A percentile compares a stretch with the other conserved stretches of the same genome.
Conservation (phyloP, 2,113 vertebrate genomes). For the Solea solea region DNA sequence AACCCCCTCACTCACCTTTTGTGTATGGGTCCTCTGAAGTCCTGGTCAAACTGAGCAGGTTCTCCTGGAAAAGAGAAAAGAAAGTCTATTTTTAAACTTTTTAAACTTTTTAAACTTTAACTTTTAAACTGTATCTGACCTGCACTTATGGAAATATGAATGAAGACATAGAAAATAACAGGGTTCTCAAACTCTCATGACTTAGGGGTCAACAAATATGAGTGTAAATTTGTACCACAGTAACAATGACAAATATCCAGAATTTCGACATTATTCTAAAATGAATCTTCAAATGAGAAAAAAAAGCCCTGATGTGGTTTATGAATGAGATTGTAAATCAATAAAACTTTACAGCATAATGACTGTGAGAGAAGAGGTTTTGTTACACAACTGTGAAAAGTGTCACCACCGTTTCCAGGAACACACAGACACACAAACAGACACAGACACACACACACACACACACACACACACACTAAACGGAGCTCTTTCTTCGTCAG, state of each 20-base stretch:
- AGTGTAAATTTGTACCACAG: too few species aligned
- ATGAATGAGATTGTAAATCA: too few species aligned
- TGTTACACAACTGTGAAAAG: conserved; percentile 12
- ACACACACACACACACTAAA: too few species aligned
- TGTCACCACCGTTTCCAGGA: conserved; percentile 50
- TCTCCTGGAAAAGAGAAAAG: conserved; percentile 76
- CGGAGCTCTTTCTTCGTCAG: too few species aligned
- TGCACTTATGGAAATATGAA: too few species aligned
- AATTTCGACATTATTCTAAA: too few species aligned
- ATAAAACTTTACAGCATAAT: conserved; percentile 1
- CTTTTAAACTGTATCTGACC: too few species aligned
- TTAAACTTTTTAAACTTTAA: too few species aligned
- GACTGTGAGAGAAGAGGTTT: neutral
- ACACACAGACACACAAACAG: conserved; percentile 19
- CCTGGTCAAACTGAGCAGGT: conserved; percentile 80
- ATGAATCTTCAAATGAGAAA: neutral
- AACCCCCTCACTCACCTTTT: conserved; percentile 80
- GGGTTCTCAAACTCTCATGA: too few species aligned
- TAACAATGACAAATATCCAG: too few species aligned
- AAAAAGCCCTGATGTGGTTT: neutral
- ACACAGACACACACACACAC: neutral
- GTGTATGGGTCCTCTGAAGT: conserved; percentile 86
- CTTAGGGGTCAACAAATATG: too few species aligned
- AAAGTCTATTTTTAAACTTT: neutral
- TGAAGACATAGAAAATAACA: too few species aligned